Evolutionary conservation across 2,113 vertebrate species (phyloP).

Genomic region (Paedocypris sp.): DNA sequence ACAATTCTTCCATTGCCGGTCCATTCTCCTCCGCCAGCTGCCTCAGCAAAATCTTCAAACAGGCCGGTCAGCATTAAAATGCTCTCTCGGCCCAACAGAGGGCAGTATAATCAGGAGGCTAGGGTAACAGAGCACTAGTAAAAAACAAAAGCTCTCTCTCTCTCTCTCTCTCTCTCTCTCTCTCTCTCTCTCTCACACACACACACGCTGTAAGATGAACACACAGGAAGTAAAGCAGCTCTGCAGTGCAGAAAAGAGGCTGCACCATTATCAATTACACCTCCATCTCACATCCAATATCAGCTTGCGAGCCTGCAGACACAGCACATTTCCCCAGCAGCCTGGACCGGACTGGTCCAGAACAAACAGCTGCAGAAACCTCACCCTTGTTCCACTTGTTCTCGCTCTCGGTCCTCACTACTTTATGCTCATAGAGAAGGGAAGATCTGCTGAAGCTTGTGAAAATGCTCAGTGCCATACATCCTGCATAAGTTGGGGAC

Average conservation of each 20-base stretch:
- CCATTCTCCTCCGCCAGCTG: neutral
- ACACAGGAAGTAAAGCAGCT: slow-evolving; percentile 35
- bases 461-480: no score
- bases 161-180: no score
- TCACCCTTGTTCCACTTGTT: neutral
- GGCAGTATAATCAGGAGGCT: slow-evolving; percentile 26
- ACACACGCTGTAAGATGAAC: slow-evolving; percentile 15
- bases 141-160: no score
- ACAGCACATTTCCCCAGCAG: slow-evolving; percentile 47
- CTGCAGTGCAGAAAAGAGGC: slow-evolving; percentile 42
- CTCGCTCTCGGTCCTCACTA: no score
- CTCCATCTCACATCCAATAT: slow-evolving; percentile 36
- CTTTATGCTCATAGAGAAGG: no score
- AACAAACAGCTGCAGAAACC: slow-evolving; percentile 5
- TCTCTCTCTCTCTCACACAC: slow-evolving; percentile 5
- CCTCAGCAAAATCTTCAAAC: slow-evolving; percentile 19
- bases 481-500: no score
- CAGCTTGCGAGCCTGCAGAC: slow-evolving; percentile 47
- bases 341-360: slow-evolving; percentile 3
- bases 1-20: slow-evolving; percentile 15
- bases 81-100: slow-evolving; percentile 26
- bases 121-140: slow-evolving; percentile 17
- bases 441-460: no score
- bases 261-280: slow-evolving; percentile 51
- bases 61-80: slow-evolving; percentile 21